Base-by-base conservation (phyloP, 92 coral and sea anemone genomes). In the Meandrina meandrites region DNA sequence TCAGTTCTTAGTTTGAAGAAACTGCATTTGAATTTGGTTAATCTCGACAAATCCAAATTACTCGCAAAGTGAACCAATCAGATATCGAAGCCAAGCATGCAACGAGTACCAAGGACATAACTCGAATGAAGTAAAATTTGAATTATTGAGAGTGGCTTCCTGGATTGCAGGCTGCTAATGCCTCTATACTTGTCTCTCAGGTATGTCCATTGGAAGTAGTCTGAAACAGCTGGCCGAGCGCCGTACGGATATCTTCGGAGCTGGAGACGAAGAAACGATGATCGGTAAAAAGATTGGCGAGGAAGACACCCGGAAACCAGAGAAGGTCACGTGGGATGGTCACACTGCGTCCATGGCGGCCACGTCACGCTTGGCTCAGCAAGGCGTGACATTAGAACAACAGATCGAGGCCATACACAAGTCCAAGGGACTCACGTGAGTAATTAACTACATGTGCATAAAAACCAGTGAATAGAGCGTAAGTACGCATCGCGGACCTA, bases 201-300 rank as follows among this genome's bases (percentile, higher is more conserved):
- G 98, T 72, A 81, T 94, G 87, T 94, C 96, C 15, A 97, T 97
- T 81, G 99, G 98, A 17, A 97, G 97, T 87, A 97, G 96, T 88
- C 94, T 97, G 86, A 97, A 95, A 81, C 98, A 92, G 79, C 89
- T 97, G 70, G 99, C 99, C 14, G 96, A 95, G 91, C 92, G 99
- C 30, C 99, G 99, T 89, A 97, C 99, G 17, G 99, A 97, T 89
- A 97, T 97, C 94, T 97, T 97, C 87, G 99, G 99, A 56, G 98
- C 98, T 84, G 98, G 99, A 80, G 99, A 95, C 84, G 99, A 95
- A 57, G 99, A 97, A 79, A 97, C 99, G n/a, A 89, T 96, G 62
- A 97, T 97, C 68, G 99, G 99, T 81, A 89, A 95, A 53, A 97
- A 95, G 94, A 93, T 97, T 72, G 99, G 99, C 28, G 99, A 97